phyloP scores from a whole-genome alignment of 2,797 vertebrate genomes.

The Typhlichthys eigenmanni region DNA sequence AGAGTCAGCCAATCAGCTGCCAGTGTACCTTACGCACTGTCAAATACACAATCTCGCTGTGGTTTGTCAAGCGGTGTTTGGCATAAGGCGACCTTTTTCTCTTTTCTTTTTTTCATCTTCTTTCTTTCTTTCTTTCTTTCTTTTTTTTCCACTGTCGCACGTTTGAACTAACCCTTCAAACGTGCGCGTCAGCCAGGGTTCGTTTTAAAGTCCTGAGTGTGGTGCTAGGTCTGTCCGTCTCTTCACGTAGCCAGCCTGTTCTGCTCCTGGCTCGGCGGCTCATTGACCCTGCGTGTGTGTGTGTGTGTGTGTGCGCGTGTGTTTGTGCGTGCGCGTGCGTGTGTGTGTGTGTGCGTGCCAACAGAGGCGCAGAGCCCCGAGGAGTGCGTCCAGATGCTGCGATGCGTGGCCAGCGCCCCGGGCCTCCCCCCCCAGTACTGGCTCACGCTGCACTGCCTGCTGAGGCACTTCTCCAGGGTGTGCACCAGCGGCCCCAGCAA shows the following conservation, averaged over 20 bases:
- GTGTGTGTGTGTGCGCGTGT: no score
- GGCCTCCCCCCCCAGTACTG: constrained; percentile 91
- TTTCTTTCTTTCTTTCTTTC: no score
- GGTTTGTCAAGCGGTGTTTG: constrained; percentile 64
- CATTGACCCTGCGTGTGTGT: no score
- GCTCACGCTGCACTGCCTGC: constrained; percentile 92
- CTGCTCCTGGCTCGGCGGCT: no score
- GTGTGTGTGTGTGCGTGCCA: constrained; percentile 32
- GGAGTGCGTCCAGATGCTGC: constrained; percentile 87
- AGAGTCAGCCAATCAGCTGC: constrained; percentile 81
- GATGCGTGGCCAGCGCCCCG: constrained; percentile 82
- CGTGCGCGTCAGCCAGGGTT: no score
- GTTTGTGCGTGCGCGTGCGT: constrained; percentile 10
- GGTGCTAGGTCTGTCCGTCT: no score
- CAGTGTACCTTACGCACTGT: constrained; percentile 76
- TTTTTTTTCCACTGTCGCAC: background rate
- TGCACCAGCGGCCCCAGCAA: constrained; percentile 89
- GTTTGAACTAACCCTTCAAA: background rate
- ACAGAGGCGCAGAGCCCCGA: constrained; percentile 88
- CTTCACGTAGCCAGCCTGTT: no score
- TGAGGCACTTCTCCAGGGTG: constrained; percentile 89
- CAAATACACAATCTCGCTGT: constrained; percentile 70
- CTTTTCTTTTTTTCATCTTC: constrained; percentile 27
- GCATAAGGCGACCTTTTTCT: constrained; percentile 46
- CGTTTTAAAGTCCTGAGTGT: no score